Percentiles rank a stretch among this genome's conserved stretches.
Conservation (phyloP, 2,888 invertebrate species). For the Bhutanitis thaidina region DNA sequence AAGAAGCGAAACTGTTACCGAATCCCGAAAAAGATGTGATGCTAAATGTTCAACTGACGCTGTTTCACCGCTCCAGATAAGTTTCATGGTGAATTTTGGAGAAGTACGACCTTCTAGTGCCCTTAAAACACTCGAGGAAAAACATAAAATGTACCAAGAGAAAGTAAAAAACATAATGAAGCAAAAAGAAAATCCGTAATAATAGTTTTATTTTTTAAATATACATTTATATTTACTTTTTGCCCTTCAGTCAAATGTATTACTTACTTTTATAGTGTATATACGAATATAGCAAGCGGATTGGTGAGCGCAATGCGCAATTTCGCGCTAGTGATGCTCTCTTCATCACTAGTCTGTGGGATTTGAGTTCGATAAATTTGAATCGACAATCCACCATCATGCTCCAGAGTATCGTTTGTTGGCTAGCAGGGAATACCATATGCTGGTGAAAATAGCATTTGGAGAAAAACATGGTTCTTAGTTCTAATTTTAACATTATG, state of each 20-base stretch:
- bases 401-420: too few relatives aligned
- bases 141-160: conserved; percentile 66
- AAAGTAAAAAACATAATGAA: conserved; percentile 54
- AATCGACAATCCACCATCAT: too few relatives aligned
- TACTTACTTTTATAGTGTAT: too few relatives aligned
- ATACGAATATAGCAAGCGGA: too few relatives aligned
- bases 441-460: too few relatives aligned
- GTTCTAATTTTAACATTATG: too few relatives aligned
- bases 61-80: conserved; percentile 57
- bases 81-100: conserved; percentile 59
- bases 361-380: too few relatives aligned
- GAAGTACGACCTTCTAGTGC: conserved; percentile 53
- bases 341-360: too few relatives aligned
- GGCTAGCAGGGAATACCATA: too few relatives aligned
- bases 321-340: too few relatives aligned
- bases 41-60: conserved; percentile 26
- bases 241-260: background rate
- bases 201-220: background rate
- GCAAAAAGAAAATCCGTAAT: conserved; percentile 28
- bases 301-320: too few relatives aligned
- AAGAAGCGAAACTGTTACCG: conserved; percentile 20
- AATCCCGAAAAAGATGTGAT: conserved; percentile 36
- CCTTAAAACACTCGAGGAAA: conserved; percentile 58
- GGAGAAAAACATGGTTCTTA: too few relatives aligned
- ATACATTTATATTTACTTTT: background rate